Base-by-base conservation (phyloP, 1,140 invertebrate genomes). In the Mycetomoellerius zeteki region DNA sequence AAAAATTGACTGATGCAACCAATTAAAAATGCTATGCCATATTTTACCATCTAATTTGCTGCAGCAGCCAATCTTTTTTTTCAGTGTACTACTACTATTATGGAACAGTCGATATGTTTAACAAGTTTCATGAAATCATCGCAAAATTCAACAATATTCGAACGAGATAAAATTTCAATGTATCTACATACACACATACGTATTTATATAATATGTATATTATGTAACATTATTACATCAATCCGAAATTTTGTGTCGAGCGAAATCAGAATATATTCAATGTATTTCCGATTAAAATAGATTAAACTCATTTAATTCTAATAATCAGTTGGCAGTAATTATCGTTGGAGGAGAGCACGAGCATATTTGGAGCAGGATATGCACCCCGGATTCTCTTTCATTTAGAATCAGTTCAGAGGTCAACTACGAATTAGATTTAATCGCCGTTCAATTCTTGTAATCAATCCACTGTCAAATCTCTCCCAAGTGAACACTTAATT, bases 381-480 rank as follows among this genome's bases (percentile, higher is more conserved):
- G 33, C 37, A 73, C 37, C 14, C 8, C 52, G n/a, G 27, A 60
- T 75, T 60, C 54, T 73, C 52, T 84, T 84, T 84, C 69, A 58
- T 43, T 73, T 16, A 3, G 58, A 56, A 71, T 81, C 50, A 37
- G 78, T 56, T 56, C 21, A 81, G n/a, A 84, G 69, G 24, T 60
- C 69, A 73, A 47, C 37, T 50, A 33, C 54, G 37, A 84, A 58
- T 60, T 60, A 47, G 24, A 75, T 64, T 60, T 71, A 60, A 75
- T 84, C 69, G 69, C 24, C 37, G 43, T 73, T 73, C 33, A 47
- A 84, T 84, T 84, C 80, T 84, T 73, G 69, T 54, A 75, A 84
- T 84, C 69, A 43, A 73, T 60, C 54, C 43, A 82, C 52, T 58
- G 60, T 60, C 21, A 58, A 80, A 73, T n/a, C 37, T 47, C 54